Percentiles rank a stretch among this genome's conserved stretches.
phyloP scores from a whole-genome alignment of 2,113 vertebrate genomes.

The Anarhynchus alexandrinus region DNA sequence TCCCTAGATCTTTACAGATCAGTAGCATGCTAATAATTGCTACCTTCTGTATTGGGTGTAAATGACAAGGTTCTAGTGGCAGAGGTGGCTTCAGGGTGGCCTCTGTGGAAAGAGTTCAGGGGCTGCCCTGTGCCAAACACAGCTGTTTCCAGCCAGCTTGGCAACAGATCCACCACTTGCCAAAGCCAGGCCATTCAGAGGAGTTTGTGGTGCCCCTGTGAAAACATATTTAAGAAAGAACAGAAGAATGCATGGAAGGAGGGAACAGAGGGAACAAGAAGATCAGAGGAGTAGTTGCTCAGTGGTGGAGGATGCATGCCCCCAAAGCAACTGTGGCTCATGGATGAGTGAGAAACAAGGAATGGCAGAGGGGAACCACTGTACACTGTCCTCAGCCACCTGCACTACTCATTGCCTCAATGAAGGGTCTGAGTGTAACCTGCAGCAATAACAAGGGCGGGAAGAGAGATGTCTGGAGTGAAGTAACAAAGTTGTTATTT shows the following conservation, averaged over 20 bases:
- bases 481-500: neutral
- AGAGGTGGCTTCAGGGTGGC: neutral
- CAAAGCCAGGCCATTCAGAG: neutral
- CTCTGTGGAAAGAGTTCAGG: neutral
- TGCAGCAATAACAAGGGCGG: neutral
- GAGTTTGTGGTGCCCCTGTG: neutral
- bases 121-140: neutral
- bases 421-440: neutral
- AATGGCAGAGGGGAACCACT: neutral
- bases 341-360: neutral
- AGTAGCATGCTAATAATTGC: neutral
- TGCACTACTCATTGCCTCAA: neutral
- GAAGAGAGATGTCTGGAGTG: neutral
- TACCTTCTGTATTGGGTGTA: neutral
- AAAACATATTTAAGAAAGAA: neutral
- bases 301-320: fast-evolving
- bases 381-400: too few relatives aligned
- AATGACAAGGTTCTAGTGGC: neutral
- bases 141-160: neutral
- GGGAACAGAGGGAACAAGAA: neutral
- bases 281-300: neutral
- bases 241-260: neutral
- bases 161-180: neutral
- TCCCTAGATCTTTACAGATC: neutral
- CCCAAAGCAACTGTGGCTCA: neutral